Percentiles rank a stretch among this genome's conserved stretches.
These are phyloP conservation scores for Stenichneumon culpator DNA, from an alignment of 2,888 invertebrate species.

Conservation along the genomic window DNA sequence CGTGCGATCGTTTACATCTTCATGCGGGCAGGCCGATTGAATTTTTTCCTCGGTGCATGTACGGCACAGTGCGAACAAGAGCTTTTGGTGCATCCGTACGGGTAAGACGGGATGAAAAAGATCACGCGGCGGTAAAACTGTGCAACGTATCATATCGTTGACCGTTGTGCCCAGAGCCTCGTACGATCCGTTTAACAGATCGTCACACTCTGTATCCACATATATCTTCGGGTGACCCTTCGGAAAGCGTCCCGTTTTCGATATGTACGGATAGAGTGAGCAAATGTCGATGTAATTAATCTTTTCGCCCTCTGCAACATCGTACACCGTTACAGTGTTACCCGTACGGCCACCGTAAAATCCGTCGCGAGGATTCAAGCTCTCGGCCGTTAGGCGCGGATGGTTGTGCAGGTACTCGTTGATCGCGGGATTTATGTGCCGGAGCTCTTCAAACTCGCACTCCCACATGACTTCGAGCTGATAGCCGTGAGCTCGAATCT, in stretches of 20 bases:
- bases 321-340: slow-evolving; percentile 61
- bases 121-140: slow-evolving; percentile 70
- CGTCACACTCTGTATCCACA: slow-evolving; percentile 46
- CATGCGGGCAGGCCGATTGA: slow-evolving; percentile 42
- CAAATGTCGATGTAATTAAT: slow-evolving; percentile 69
- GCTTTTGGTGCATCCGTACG: slow-evolving; percentile 45
- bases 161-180: slow-evolving; percentile 13
- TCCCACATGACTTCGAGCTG: slow-evolving; percentile 36
- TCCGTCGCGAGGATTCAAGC: slow-evolving; percentile 54
- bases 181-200: not conserved
- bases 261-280: too few relatives aligned
- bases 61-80: slow-evolving; percentile 79
- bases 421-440: not conserved
- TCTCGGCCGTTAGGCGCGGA: not conserved
- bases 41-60: slow-evolving; percentile 74
- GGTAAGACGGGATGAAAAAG: slow-evolving; percentile 78
- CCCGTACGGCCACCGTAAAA: slow-evolving; percentile 75
- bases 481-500: not conserved
- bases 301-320: slow-evolving; percentile 46
- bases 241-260: slow-evolving; percentile 70
- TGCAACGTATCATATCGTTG: slow-evolving; percentile 72
- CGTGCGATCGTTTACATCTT: not conserved
- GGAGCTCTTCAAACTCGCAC: slow-evolving; percentile 26
- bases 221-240: slow-evolving; percentile 74
- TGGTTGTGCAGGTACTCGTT: not conserved